Evolutionary conservation across 2,113 vertebrate genomes (phyloP).

Genomic region (Oryzias javanicus): DNA sequence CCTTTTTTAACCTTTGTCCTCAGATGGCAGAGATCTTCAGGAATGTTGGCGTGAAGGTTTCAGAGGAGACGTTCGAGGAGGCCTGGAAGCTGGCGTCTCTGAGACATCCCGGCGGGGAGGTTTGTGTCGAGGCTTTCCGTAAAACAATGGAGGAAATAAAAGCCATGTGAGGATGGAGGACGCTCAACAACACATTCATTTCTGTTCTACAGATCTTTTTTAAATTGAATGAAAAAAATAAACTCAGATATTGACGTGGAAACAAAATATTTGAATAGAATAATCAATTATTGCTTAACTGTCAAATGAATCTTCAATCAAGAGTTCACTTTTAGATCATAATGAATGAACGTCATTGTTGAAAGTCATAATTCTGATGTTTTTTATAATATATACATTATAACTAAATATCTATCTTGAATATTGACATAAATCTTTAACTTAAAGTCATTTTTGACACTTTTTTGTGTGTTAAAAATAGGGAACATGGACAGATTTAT

Average conservation of each 20-base stretch:
- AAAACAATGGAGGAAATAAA: slow-evolving; percentile 76
- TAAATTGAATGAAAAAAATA: not conserved
- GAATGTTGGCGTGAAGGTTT: slow-evolving; percentile 77
- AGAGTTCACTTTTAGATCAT: too few species aligned
- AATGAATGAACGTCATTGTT: too few species aligned
- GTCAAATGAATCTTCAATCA: too few species aligned
- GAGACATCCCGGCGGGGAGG: slow-evolving; percentile 78
- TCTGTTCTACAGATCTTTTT: not conserved
- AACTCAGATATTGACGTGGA: too few species aligned
- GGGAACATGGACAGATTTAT: too few species aligned
- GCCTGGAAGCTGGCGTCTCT: slow-evolving; percentile 81
- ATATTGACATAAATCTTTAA: too few species aligned
- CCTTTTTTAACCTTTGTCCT: slow-evolving; percentile 13
- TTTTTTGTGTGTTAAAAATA: too few species aligned
- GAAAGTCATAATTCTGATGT: too few species aligned
- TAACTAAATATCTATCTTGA: too few species aligned
- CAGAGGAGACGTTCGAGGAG: slow-evolving; percentile 81
- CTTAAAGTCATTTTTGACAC: too few species aligned
- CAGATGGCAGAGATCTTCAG: slow-evolving; percentile 83
- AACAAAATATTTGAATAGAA: too few species aligned
- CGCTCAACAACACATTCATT: not conserved
- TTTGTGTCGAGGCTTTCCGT: slow-evolving; percentile 82
- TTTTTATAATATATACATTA: too few species aligned
- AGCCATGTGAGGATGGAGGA: slow-evolving; percentile 31
- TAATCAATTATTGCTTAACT: not conserved